Evolutionary conservation across 1,140 invertebrate genomes (phyloP).

Genomic region (Sycophaga agraensis): DNA sequence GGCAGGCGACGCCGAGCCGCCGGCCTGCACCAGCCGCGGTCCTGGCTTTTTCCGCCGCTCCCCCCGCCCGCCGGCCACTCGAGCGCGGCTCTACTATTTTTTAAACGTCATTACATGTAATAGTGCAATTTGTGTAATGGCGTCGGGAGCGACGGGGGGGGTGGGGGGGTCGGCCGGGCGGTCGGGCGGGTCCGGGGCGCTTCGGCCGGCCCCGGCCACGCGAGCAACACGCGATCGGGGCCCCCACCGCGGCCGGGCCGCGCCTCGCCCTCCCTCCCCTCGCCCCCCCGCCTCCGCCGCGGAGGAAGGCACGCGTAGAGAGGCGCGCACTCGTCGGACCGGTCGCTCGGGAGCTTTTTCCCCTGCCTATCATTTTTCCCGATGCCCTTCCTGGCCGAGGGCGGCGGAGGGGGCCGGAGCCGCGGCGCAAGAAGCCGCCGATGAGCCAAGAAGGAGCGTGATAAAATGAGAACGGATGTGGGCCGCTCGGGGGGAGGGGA

Average conservation of each 20-base stretch:
- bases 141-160: not conserved
- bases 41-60: not conserved
- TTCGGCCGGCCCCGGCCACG: slow-evolving; percentile 47
- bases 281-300: not conserved
- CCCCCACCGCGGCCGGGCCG: slow-evolving; percentile 6
- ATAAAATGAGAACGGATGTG: slow-evolving; percentile 29
- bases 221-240: slow-evolving; percentile 51
- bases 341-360: slow-evolving; percentile 27
- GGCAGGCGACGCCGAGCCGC: no score
- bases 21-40: no score
- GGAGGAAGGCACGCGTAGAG: not conserved
- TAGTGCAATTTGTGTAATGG: slow-evolving; percentile 49
- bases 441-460: slow-evolving; percentile 20
- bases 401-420: not conserved
- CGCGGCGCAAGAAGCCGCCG: slow-evolving; percentile 11
- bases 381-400: not conserved
- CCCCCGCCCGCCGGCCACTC: not conserved
- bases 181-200: slow-evolving; percentile 38
- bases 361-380: not conserved
- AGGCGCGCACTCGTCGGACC: slow-evolving; percentile 29
- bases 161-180: not conserved
- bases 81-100: slow-evolving; percentile 20
- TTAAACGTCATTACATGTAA: slow-evolving; percentile 43
- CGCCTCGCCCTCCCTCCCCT: not conserved
- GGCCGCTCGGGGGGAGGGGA: not conserved